A percentile compares a stretch with the other conserved stretches of the same genome.
Evolutionary conservation across 2,888 invertebrate species (phyloP).

Genomic region (Acleris laterana): DNA sequence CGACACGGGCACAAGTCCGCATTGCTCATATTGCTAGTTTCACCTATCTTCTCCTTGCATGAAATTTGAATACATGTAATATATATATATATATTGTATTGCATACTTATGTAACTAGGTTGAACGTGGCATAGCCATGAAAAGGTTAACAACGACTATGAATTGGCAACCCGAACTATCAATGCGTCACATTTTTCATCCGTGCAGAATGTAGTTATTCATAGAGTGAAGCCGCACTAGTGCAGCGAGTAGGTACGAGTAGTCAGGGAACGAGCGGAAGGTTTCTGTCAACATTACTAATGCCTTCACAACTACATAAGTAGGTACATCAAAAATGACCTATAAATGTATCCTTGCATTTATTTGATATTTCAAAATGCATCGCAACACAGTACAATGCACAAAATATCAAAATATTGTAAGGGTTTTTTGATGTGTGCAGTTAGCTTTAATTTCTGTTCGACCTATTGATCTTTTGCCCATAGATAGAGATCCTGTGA

Average conservation of each 20-base stretch:
- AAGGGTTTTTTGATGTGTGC: no score
- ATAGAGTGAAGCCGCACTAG: not conserved
- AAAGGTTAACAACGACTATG: constrained; percentile 30
- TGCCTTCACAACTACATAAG: no score
- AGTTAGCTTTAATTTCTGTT: no score
- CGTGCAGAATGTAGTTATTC: not conserved
- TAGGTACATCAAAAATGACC: constrained; percentile 3
- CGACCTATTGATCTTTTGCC: no score
- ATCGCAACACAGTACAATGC: no score
- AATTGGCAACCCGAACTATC: constrained; percentile 20
- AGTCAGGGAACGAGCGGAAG: no score
- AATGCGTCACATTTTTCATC: constrained; percentile 11
- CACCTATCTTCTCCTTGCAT: constrained; percentile 26
- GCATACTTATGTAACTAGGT: constrained; percentile 26
- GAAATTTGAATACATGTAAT: constrained; percentile 26
- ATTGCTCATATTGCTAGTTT: constrained; percentile 20
- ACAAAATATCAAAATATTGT: no score
- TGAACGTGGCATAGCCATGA: constrained; percentile 21
- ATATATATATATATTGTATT: constrained; percentile 28
- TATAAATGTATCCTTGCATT: no score
- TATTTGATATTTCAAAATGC: no score
- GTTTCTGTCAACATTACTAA: no score
- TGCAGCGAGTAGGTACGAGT: not conserved
- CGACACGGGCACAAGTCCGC: constrained; percentile 20
- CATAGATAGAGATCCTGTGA: no score